Base-by-base conservation (phyloP, 1,140 invertebrate genomes). In the Trachymyrmex cornetzi region DNA sequence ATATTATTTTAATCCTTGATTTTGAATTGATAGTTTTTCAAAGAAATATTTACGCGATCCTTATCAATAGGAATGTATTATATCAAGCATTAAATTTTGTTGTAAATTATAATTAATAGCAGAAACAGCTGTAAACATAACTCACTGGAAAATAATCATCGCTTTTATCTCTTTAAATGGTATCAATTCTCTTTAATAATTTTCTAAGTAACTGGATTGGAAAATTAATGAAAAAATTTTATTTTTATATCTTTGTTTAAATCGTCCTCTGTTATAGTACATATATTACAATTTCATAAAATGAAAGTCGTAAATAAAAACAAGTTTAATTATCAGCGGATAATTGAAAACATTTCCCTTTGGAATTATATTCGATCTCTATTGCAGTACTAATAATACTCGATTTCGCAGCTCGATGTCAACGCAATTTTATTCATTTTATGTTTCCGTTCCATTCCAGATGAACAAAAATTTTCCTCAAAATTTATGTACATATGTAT, bases 271-370 rank as follows among this genome's bases (percentile, higher is more conserved):
- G 19, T 67, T 27, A 67, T 55, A 5, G 9, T 67, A 80, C 7
- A 38, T 80, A 7, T n/a, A 34, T 67, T 67, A 80, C 30, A 24
- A 55, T 80, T 80, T 80, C 14, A 69, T 53, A 55, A 67, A 22
- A 38, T 69, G 4, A 69, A 80, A 67, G 14, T 50, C 44, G 16
- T 55, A 55, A 24, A 24, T 14, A 27, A 80, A 57, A 63, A 16
- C 57, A 24, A 7, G 14, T 69, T 80, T 69, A 55, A 80, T 80
- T 38, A 44, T 69, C 16, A 27, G 48, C 6, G 11, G 30, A 55
- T 55, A 69, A 80, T 69, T 69, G n/a, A 38, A 80, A 80, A 80
- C n/a, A 80, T 80, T 80, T 80, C 48, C 27, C 16, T 57, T 38
- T 24, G 30, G 30, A 24, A 69, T 53, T n/a, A 80, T 24, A 48